These are phyloP conservation scores for Strigamia crassipes DNA, from an alignment of 2,888 invertebrate species.

Conservation along the genomic window DNA sequence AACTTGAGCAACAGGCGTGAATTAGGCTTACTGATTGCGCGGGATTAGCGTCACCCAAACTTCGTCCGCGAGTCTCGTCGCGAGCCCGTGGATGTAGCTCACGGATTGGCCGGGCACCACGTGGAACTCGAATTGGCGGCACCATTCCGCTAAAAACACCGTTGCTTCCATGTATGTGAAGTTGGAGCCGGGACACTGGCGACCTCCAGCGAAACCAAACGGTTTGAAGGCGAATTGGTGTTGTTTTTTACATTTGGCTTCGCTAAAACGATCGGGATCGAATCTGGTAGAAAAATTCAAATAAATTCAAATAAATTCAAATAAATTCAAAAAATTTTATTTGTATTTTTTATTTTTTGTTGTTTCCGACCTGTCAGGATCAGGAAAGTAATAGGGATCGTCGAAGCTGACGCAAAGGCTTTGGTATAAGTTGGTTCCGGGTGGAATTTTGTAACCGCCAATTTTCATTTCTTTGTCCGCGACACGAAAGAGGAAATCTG, in stretches of 20 bases:
- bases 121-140: constrained; percentile 26
- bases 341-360: no score
- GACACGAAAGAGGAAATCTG: constrained; percentile 43
- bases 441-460: constrained; percentile 29
- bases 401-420: constrained; percentile 40
- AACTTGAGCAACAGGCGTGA: constrained; percentile 1
- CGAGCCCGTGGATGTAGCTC: constrained; percentile 41
- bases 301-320: no score
- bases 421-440: constrained; percentile 45
- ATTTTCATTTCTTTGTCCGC: constrained; percentile 41
- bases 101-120: constrained; percentile 45
- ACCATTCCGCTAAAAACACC: constrained; percentile 43
- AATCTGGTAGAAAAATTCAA: constrained; percentile 48
- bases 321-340: no score
- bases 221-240: constrained; percentile 56
- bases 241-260: constrained; percentile 50
- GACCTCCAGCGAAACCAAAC: constrained; percentile 59
- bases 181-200: constrained; percentile 54
- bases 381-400: neutral
- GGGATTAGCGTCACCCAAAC: constrained; percentile 44
- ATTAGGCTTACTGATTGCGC: constrained; percentile 39
- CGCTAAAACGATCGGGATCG: constrained; percentile 51
- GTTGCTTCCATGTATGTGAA: constrained; percentile 55
- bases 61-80: constrained; percentile 35
- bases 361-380: constrained; percentile 36